These are phyloP conservation scores for Proisotoma minuta DNA, from an alignment of 2,888 invertebrate genomes.

Conservation along the genomic window DNA sequence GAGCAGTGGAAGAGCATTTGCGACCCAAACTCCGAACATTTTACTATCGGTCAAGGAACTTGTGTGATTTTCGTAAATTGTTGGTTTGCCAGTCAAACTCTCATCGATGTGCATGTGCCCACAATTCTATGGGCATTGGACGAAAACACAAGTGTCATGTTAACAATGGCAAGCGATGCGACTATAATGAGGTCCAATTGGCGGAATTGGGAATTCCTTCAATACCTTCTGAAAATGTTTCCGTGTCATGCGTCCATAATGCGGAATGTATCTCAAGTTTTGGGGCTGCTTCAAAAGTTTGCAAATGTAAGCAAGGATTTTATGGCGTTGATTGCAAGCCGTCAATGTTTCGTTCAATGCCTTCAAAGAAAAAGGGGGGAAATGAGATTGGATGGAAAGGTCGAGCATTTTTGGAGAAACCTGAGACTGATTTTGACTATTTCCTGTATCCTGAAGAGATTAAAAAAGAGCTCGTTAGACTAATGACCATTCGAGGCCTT, in stretches of 20 bases:
- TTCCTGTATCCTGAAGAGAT: constrained; percentile 2
- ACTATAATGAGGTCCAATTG: neutral
- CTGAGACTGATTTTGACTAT: neutral
- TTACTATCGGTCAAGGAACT: neutral
- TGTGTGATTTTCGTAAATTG: constrained; percentile 20
- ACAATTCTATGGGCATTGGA: constrained; percentile 19
- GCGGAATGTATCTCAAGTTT: constrained; percentile 13
- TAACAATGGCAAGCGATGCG: constrained; percentile 9
- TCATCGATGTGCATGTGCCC: constrained; percentile 23
- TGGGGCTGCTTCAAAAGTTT: constrained; percentile 6
- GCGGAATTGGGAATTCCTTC: neutral
- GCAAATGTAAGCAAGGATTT: neutral
- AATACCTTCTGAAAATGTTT: neutral
- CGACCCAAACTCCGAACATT: constrained; percentile 9
- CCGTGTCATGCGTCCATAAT: neutral
- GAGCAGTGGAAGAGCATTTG: constrained; percentile 20
- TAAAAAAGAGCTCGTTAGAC: constrained; percentile 5
- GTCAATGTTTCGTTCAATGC: no score
- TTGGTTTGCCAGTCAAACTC: constrained; percentile 17
- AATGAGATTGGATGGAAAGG: neutral
- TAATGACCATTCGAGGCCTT: constrained; percentile 22
- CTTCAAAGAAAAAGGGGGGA: no score
- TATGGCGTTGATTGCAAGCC: neutral
- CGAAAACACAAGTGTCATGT: constrained; percentile 1
- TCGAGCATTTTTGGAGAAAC: no score